A percentile compares a stretch with the other conserved stretches of the same genome.
These are phyloP conservation scores for Orcinus orca DNA, from an alignment of 2,113 vertebrate species.

Conservation along the genomic window DNA sequence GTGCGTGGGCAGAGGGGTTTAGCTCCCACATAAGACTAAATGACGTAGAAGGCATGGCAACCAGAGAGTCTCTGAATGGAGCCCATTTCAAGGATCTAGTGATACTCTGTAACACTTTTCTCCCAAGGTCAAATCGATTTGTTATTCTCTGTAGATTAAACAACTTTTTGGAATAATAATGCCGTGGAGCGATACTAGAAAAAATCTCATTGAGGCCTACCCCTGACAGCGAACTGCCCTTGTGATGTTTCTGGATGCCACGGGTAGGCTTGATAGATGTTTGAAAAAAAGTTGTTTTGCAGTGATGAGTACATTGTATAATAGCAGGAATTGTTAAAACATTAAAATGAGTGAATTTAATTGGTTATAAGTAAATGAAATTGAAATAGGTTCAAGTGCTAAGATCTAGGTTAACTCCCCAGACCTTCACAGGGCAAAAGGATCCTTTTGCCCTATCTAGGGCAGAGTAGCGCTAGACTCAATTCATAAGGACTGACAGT, in stretches of 20 bases:
- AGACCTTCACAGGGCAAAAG: not conserved
- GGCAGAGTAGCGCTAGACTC: not conserved
- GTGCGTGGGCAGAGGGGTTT: not conserved
- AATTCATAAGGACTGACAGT: not conserved
- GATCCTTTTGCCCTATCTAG: not conserved
- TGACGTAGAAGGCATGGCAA: not conserved
- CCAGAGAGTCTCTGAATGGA: not conserved
- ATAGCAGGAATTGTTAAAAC: not conserved
- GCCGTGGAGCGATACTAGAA: not conserved
- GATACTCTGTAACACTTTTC: not conserved
- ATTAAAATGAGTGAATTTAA: not conserved
- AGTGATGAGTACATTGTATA: not conserved
- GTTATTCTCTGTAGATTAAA: not conserved
- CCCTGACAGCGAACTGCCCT: not conserved
- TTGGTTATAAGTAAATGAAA: not conserved
- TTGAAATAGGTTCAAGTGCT: not conserved
- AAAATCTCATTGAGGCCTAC: not conserved
- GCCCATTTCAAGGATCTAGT: not conserved
- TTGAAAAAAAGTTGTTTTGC: not conserved
- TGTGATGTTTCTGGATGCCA: not conserved
- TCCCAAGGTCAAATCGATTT: not conserved
- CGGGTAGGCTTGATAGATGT: not conserved
- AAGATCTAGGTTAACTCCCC: not conserved
- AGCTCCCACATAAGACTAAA: not conserved
- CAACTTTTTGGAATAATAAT: conserved; percentile 8